phyloP scores from a whole-genome alignment of 2,113 vertebrate genomes.

The Mesocricetus auratus region DNA sequence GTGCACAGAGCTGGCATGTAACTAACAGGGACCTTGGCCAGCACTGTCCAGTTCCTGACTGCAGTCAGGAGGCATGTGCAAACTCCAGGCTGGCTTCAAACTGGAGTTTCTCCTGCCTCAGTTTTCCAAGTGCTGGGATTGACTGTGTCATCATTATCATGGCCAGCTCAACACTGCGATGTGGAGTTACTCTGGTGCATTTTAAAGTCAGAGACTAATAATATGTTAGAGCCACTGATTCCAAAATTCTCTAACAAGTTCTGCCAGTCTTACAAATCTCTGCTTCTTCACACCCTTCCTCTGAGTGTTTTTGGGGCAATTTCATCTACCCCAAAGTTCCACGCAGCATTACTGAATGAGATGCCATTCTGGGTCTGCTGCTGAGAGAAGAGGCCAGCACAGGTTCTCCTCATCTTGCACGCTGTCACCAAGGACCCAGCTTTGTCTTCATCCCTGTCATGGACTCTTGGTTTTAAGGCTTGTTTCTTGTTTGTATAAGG shows the following conservation, averaged over 20 bases:
- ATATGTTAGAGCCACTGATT: background rate
- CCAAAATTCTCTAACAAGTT: background rate
- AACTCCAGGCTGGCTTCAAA: background rate
- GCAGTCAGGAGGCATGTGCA: background rate
- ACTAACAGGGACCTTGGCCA: background rate
- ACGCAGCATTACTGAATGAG: background rate
- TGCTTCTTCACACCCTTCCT: background rate
- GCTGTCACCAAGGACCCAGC: background rate
- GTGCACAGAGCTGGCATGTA: accelerated
- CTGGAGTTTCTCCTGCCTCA: background rate
- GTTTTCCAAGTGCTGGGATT: background rate
- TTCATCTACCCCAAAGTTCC: background rate
- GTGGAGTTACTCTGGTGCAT: background rate
- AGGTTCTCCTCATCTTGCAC: background rate
- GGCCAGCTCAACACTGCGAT: background rate
- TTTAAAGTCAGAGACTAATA: background rate
- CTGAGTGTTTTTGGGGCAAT: background rate
- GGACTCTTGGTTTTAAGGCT: background rate
- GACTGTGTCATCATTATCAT: background rate
- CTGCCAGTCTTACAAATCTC: background rate
- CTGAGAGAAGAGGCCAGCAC: accelerated
- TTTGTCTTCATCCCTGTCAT: background rate
- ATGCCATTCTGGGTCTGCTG: too few relatives aligned
- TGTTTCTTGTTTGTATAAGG: background rate
- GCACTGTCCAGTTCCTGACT: background rate